Evolutionary conservation across 1,140 invertebrate genomes (phyloP).

Genomic region (Lasioglossum baleicum): DNA sequence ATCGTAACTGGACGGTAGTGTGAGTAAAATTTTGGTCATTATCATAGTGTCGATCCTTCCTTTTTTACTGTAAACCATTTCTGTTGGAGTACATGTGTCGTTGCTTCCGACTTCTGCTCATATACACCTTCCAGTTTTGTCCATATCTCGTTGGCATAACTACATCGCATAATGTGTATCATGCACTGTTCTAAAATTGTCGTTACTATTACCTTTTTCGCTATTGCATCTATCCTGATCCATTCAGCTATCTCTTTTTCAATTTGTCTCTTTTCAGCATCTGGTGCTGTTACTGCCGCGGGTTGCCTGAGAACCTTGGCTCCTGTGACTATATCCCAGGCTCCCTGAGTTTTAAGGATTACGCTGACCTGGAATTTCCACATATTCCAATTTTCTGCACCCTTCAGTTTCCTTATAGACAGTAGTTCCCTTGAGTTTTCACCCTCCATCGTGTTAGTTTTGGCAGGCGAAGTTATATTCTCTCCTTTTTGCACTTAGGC

Average conservation of each 20-base stretch:
- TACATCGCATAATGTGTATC: neutral
- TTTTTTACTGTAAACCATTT: neutral
- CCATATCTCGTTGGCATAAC: slow-evolving; percentile 5
- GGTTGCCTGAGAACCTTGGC: too few relatives aligned
- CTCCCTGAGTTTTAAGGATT: too few relatives aligned
- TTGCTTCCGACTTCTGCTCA: slow-evolving; percentile 16
- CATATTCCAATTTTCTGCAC: too few relatives aligned
- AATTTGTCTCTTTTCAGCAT: neutral
- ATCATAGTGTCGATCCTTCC: slow-evolving; percentile 55
- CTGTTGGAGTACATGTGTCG: slow-evolving; percentile 5
- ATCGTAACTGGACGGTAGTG: slow-evolving; percentile 58
- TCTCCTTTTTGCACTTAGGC: too few relatives aligned
- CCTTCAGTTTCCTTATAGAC: too few relatives aligned
- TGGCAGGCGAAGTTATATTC: too few relatives aligned
- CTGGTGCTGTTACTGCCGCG: neutral
- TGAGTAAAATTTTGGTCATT: slow-evolving; percentile 63
- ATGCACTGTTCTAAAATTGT: slow-evolving; percentile 6
- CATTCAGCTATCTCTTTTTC: too few relatives aligned
- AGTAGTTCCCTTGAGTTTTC: too few relatives aligned
- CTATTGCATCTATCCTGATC: too few relatives aligned
- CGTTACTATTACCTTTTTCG: neutral
- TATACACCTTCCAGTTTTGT: slow-evolving; percentile 16
- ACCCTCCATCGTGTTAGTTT: too few relatives aligned
- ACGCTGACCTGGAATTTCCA: too few relatives aligned
- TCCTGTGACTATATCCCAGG: too few relatives aligned